Conservation (phyloP, 2,797 vertebrate species). For the Bucorvus abyssinicus region DNA sequence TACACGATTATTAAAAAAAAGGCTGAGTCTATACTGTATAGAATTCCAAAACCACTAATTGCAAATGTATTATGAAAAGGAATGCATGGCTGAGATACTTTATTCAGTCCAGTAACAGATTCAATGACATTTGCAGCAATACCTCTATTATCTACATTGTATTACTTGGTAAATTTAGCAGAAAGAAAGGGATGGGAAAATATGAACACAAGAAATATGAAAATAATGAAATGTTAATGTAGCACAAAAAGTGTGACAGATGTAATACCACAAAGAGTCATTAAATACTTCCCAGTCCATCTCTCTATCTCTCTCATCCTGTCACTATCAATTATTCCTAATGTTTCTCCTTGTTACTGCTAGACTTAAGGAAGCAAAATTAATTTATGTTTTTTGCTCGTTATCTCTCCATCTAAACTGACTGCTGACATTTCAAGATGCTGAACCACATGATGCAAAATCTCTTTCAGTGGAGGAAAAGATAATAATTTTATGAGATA, state of each 20-base stretch:
- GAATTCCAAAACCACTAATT: constrained; percentile 63
- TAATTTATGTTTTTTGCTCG: constrained; percentile 38
- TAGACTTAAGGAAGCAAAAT: constrained; percentile 42
- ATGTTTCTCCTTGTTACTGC: constrained; percentile 51
- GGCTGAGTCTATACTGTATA: background rate
- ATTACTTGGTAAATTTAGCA: constrained; percentile 82
- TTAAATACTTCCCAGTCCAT: constrained; percentile 75
- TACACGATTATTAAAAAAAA: background rate
- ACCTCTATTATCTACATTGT: constrained; percentile 75
- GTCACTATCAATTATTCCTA: constrained; percentile 69
- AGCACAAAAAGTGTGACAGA: constrained; percentile 76
- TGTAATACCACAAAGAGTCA: constrained; percentile 74
- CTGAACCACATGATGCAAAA: background rate
- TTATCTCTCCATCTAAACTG: constrained; percentile 30
- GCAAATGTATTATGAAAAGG: constrained; percentile 68
- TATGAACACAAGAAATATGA: constrained; percentile 78
- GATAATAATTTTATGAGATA: background rate
- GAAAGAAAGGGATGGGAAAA: constrained; percentile 74
- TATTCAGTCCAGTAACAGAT: constrained; percentile 71
- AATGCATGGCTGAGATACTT: constrained; percentile 64
- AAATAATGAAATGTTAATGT: constrained; percentile 82
- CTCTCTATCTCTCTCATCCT: constrained; percentile 69
- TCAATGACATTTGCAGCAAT: constrained; percentile 74
- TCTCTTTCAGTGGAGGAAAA: constrained; percentile 5
- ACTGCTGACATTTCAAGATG: background rate